Percentiles rank a stretch among this genome's conserved stretches.
Evolutionary conservation across 2,888 invertebrate species (phyloP).

Genomic region (Leptopilina syphax): DNA sequence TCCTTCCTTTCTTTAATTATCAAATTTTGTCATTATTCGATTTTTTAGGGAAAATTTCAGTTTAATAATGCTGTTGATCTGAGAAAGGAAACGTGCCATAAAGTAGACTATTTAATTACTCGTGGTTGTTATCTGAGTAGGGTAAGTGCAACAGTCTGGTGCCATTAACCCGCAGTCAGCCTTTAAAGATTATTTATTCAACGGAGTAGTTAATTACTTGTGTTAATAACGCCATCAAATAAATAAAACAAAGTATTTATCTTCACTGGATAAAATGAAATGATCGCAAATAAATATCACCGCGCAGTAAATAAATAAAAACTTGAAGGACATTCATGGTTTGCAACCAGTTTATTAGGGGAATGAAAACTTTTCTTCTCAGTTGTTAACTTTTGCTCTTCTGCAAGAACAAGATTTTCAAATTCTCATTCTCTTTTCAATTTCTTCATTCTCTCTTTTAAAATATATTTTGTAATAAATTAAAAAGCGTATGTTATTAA

Average conservation of each 20-base stretch:
- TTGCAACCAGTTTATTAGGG: background rate
- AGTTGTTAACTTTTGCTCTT: no score
- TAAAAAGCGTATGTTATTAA: no score
- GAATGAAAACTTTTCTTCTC: no score
- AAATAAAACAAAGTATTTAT: slow-evolving; percentile 33
- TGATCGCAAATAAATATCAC: slow-evolving; percentile 6
- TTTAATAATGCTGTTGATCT: slow-evolving; percentile 10
- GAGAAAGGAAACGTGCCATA: slow-evolving; percentile 19
- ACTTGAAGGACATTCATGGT: background rate
- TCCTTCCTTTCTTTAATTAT: no score
- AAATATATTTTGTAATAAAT: no score
- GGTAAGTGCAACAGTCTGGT: slow-evolving; percentile 30
- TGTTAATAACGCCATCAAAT: slow-evolving; percentile 37
- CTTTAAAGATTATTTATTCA: slow-evolving; percentile 34
- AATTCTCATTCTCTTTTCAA: no score
- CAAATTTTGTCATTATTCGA: no score
- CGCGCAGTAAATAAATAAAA: slow-evolving; percentile 9
- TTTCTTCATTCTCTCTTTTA: no score
- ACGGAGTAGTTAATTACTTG: slow-evolving; percentile 33
- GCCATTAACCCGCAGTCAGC: slow-evolving; percentile 22
- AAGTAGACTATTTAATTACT: slow-evolving; percentile 32
- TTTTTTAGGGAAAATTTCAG: background rate
- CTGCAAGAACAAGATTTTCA: no score
- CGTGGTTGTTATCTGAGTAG: slow-evolving; percentile 34
- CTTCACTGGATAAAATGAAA: slow-evolving; percentile 13